A percentile compares a stretch with the other conserved stretches of the same genome.
These are phyloP conservation scores for Meandrusa payeni DNA, from an alignment of 2,888 invertebrate species.

Conservation along the genomic window DNA sequence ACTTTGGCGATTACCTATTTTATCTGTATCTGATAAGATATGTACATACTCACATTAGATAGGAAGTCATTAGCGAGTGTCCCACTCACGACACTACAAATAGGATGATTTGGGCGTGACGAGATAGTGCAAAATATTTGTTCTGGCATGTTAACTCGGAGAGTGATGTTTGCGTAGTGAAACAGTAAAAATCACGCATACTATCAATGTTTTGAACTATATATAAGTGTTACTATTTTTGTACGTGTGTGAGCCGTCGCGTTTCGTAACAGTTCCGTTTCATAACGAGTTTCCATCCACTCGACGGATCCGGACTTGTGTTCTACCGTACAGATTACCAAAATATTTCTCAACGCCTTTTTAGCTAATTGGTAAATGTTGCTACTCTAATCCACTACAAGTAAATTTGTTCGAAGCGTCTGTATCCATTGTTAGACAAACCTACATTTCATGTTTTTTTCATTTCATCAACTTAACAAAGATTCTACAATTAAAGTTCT, in stretches of 20 bases:
- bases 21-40: constrained; percentile 15
- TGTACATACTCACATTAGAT: constrained; percentile 3
- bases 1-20: constrained; percentile 10
- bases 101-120: constrained; percentile 12
- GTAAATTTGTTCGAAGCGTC: background rate
- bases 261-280: constrained; percentile 31
- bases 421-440: constrained; percentile 6
- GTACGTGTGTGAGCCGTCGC: constrained; percentile 24
- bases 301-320: constrained; percentile 12
- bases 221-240: constrained; percentile 28
- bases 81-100: constrained; percentile 14
- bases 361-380: constrained; percentile 7
- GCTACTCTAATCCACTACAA: constrained; percentile 6
- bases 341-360: constrained; percentile 25
- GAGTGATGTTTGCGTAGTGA: constrained; percentile 6
- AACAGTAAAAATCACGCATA: constrained; percentile 12
- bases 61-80: constrained; percentile 14
- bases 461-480: too few species aligned
- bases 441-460: too few species aligned
- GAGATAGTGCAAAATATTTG: constrained; percentile 16
- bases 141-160: constrained; percentile 2
- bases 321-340: constrained; percentile 17
- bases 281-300: constrained; percentile 28
- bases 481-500: too few species aligned
- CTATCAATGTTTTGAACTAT: constrained; percentile 17